A percentile compares a stretch with the other conserved stretches of the same genome.
phyloP scores from a whole-genome alignment of 2,797 vertebrate species.

The Erpetoichthys calabaricus region DNA sequence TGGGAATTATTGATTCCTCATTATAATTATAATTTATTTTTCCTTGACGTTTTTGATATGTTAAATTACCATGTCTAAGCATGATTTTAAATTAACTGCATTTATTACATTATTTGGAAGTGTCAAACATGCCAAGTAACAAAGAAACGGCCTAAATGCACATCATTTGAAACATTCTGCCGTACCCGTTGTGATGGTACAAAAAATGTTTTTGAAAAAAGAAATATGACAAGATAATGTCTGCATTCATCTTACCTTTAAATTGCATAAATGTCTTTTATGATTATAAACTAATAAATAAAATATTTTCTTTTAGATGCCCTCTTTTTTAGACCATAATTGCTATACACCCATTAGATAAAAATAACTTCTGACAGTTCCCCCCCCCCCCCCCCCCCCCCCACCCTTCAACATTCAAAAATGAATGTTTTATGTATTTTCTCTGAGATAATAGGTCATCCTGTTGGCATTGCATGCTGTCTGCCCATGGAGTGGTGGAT shows the following conservation, averaged over 20 bases:
- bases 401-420: too few species aligned
- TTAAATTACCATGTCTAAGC: conserved; percentile 52
- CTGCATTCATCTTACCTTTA: conserved; percentile 62
- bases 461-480: too few species aligned
- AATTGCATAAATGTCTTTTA: conserved; percentile 45
- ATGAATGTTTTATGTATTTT: too few species aligned
- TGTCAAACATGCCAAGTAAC: conserved; percentile 53
- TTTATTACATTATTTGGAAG: conserved; percentile 49
- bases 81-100: conserved; percentile 29
- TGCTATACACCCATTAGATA: conserved; percentile 43
- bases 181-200: conserved; percentile 18
- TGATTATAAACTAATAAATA: conserved; percentile 62
- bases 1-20: conserved; percentile 1
- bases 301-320: conserved; percentile 58
- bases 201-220: conserved; percentile 15
- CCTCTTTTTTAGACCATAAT: conserved; percentile 47
- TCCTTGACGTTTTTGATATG: conserved; percentile 35
- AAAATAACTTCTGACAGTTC: conserved; percentile 53
- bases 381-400: too few species aligned
- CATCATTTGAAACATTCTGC: conserved; percentile 14
- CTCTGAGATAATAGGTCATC: too few species aligned
- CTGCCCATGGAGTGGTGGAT: too few species aligned
- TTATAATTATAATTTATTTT: conserved; percentile 10
- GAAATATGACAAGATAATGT: conserved; percentile 67
- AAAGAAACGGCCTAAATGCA: conserved; percentile 48